Conservation (phyloP, 2,888 invertebrate species). For the Pseudoips prasinana region DNA sequence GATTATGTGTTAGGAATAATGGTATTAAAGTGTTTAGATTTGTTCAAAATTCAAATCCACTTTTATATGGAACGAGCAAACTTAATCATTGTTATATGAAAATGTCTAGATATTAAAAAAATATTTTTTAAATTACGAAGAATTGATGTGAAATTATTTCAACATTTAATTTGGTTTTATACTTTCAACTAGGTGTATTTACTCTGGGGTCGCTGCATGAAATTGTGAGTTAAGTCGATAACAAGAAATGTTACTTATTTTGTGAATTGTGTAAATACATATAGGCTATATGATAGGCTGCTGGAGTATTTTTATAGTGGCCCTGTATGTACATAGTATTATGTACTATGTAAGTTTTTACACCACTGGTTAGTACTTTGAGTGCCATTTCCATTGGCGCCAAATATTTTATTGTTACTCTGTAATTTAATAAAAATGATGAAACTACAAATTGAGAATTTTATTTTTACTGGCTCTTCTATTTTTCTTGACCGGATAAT, state of each 20-base stretch:
- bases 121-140: too few relatives aligned
- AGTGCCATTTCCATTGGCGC: slow-evolving; percentile 69
- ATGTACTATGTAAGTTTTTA: slow-evolving; percentile 63
- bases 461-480: slow-evolving; percentile 1
- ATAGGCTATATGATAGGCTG: slow-evolving; percentile 30
- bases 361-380: slow-evolving; percentile 49
- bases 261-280: slow-evolving; percentile 43
- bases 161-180: slow-evolving; percentile 13
- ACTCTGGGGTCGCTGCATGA: slow-evolving; percentile 9
- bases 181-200: slow-evolving; percentile 7
- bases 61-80: slow-evolving; percentile 8
- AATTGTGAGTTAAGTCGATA: slow-evolving; percentile 16
- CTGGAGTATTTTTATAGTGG: slow-evolving; percentile 44
- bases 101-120: slow-evolving; percentile 9
- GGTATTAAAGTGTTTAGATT: slow-evolving; percentile 12
- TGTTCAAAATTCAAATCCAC: slow-evolving; percentile 8
- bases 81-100: slow-evolving; percentile 3
- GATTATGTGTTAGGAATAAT: slow-evolving; percentile 7
- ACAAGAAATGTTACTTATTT: slow-evolving; percentile 39
- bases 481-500: too few relatives aligned
- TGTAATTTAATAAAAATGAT: slow-evolving; percentile 57
- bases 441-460: slow-evolving; percentile 22
- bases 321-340: slow-evolving; percentile 54
- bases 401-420: slow-evolving; percentile 66
- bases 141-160: slow-evolving; percentile 8